These are phyloP conservation scores for Odontomachus brunneus DNA, from an alignment of 1,140 invertebrate genomes.

Conservation along the genomic window DNA sequence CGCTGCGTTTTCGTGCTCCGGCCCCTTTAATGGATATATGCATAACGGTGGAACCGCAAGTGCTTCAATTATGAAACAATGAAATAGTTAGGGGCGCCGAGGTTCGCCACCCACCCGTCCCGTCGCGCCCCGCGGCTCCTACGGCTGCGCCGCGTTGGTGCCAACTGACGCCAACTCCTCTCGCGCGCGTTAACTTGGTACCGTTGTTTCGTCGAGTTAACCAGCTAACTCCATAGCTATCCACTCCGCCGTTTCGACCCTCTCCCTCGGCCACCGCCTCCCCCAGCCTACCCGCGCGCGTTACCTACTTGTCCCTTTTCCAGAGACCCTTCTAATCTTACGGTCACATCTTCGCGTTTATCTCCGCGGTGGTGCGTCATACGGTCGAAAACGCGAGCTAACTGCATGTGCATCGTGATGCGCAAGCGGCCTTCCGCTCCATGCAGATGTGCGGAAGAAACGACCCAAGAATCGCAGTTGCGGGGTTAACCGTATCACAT, in stretches of 20 bases:
- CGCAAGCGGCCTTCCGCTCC: no score
- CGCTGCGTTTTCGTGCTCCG: conserved; percentile 66
- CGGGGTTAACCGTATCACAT: no score
- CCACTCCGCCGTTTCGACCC: conserved; percentile 66
- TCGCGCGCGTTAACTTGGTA: conserved; percentile 79
- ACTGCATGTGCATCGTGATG: no score
- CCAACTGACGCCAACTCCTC: conserved; percentile 82
- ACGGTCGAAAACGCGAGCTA: conserved; percentile 45
- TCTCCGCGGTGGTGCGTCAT: conserved; percentile 15
- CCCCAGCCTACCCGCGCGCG: background rate
- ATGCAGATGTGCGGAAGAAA: no score
- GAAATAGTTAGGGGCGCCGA: conserved; percentile 79
- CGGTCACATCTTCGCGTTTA: no score
- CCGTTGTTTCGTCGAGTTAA: conserved; percentile 83
- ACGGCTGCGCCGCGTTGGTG: conserved; percentile 72
- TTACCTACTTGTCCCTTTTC: conserved; percentile 23
- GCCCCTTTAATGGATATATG: conserved; percentile 74
- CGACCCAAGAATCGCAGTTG: no score
- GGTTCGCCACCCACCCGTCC: conserved; percentile 28
- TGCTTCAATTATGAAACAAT: conserved; percentile 84
- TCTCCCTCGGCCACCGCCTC: conserved; percentile 50
- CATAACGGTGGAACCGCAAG: conserved; percentile 78
- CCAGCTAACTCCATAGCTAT: conserved; percentile 81
- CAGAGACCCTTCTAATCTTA: conserved; percentile 28
- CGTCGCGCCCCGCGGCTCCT: conserved; percentile 17